phyloP scores from a whole-genome alignment of 2,113 vertebrate species.

The Esox niger region DNA sequence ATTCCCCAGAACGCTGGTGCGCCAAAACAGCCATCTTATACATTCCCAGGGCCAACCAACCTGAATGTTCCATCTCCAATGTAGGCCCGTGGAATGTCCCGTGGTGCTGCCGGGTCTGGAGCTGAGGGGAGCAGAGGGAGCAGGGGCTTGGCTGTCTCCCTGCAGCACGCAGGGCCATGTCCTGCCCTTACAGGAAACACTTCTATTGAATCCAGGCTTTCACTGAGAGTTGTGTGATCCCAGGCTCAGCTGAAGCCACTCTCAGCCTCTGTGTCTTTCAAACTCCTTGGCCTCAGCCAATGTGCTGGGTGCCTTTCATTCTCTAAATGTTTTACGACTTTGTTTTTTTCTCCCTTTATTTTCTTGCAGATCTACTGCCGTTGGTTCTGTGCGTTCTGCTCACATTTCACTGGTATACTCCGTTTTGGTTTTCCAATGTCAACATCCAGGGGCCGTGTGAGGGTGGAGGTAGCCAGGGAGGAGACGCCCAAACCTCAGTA shows the following conservation, averaged over 20 bases:
- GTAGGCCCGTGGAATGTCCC: not conserved
- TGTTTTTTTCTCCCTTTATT: slow-evolving; percentile 30
- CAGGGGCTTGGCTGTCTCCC: slow-evolving; percentile 77
- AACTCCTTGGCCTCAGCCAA: slow-evolving; percentile 58
- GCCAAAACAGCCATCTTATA: no score
- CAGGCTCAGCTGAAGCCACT: slow-evolving; percentile 56
- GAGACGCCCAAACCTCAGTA: slow-evolving; percentile 29
- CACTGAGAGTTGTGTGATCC: slow-evolving; percentile 59
- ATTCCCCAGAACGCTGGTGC: not conserved
- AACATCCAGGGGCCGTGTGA: slow-evolving; percentile 51
- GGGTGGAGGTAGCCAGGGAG: slow-evolving; percentile 23
- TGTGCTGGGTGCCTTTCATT: slow-evolving; percentile 49
- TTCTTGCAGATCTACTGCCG: slow-evolving; percentile 14
- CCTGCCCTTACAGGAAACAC: slow-evolving; percentile 80
- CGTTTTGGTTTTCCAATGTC: slow-evolving; percentile 64
- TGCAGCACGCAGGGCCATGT: slow-evolving; percentile 71
- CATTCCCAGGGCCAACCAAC: not conserved
- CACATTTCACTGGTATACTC: slow-evolving; percentile 60
- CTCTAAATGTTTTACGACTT: slow-evolving; percentile 44
- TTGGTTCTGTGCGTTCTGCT: slow-evolving; percentile 17
- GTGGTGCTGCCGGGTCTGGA: slow-evolving; percentile 15
- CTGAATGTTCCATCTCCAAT: not conserved
- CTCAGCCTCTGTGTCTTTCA: slow-evolving; percentile 58
- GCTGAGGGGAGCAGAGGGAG: slow-evolving; percentile 38
- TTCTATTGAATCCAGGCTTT: slow-evolving; percentile 85